A percentile compares a stretch with the other conserved stretches of the same genome.
Conservation (phyloP, 2,888 invertebrate genomes). For the Antitype chi region DNA sequence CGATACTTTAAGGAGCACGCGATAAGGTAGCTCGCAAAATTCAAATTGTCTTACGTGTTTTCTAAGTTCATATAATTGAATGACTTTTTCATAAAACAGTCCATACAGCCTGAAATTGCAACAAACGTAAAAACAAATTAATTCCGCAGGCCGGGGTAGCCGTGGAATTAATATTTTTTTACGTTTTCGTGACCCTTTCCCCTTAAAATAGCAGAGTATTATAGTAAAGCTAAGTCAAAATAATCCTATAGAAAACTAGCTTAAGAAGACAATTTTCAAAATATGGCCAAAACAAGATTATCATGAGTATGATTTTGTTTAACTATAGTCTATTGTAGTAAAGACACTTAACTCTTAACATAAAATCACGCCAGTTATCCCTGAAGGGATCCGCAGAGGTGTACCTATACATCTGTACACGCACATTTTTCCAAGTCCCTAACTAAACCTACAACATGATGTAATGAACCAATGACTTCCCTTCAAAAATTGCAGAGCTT, state of each 20-base stretch:
- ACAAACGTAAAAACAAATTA: too few relatives aligned
- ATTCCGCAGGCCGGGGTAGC: too few relatives aligned
- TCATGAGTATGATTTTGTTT: neutral
- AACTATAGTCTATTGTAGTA: too few relatives aligned
- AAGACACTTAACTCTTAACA: neutral
- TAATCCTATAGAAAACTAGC: neutral
- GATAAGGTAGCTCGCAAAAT: too few relatives aligned
- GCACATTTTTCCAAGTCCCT: neutral
- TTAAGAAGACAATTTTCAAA: neutral
- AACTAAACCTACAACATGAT: too few relatives aligned
- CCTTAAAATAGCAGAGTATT: neutral
- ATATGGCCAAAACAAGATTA: neutral
- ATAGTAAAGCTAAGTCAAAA: neutral
- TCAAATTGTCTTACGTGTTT: too few relatives aligned
- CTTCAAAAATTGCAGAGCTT: constrained; percentile 26
- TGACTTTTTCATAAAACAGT: too few relatives aligned
- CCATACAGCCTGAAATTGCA: too few relatives aligned
- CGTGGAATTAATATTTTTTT: too few relatives aligned
- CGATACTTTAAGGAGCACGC: neutral
- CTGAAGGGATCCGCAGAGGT: neutral
- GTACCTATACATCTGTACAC: neutral
- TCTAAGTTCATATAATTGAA: too few relatives aligned
- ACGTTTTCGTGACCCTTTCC: too few relatives aligned
- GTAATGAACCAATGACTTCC: neutral
- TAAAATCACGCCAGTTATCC: neutral